These are phyloP conservation scores for Cataglyphis livida DNA, from an alignment of 2,888 invertebrate genomes.

Conservation along the genomic window DNA sequence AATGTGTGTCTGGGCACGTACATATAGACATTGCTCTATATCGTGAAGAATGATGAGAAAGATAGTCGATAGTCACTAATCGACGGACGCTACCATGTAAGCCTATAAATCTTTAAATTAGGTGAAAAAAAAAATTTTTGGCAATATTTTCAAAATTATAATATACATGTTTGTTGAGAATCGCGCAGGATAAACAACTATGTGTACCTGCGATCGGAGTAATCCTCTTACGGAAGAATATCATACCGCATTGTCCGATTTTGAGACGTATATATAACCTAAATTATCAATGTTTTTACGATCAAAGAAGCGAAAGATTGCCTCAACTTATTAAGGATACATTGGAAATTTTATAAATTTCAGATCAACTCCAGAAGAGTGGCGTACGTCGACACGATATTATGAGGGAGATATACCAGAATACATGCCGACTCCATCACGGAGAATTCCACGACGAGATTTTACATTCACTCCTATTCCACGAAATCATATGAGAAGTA, in stretches of 20 bases:
- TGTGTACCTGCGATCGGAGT: slow-evolving; percentile 61
- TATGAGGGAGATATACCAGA: not conserved
- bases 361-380: slow-evolving; percentile 6
- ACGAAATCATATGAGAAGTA: slow-evolving; percentile 18
- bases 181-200: not conserved
- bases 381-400: slow-evolving; percentile 31
- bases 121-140: not conserved
- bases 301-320: not conserved
- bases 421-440: not conserved
- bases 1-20: not conserved
- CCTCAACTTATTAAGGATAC: not conserved
- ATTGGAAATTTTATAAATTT: not conserved
- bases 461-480: not conserved
- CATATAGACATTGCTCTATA: not conserved
- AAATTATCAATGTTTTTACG: not conserved
- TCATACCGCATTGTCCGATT: slow-evolving; percentile 3
- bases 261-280: slow-evolving; percentile 63
- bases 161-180: not conserved
- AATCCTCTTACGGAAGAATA: slow-evolving; percentile 38
- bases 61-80: slow-evolving; percentile 20
- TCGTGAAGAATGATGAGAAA: slow-evolving; percentile 10
- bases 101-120: not conserved
- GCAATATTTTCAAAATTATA: slow-evolving; percentile 29
- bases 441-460: not conserved
- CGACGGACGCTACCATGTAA: slow-evolving; percentile 17